These are phyloP conservation scores for Pseudolycoriella hygida DNA, from an alignment of 2,888 invertebrate genomes.

Conservation along the genomic window DNA sequence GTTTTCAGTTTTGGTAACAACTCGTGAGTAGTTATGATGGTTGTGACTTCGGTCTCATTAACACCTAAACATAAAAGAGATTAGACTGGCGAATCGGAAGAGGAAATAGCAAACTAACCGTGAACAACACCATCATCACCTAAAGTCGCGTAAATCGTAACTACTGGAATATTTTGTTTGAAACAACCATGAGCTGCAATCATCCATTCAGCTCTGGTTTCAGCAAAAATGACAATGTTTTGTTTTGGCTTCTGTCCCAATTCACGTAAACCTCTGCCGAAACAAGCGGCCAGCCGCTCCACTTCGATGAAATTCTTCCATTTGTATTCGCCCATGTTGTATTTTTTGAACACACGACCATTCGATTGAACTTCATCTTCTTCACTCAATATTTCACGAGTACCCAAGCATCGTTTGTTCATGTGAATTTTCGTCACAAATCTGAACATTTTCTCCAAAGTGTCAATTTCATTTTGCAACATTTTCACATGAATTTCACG, in stretches of 20 bases:
- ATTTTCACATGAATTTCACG: constrained; percentile 53
- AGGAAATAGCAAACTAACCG: constrained; percentile 34
- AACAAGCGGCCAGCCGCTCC: constrained; percentile 52
- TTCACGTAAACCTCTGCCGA: constrained; percentile 71
- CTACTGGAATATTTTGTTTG: constrained; percentile 85
- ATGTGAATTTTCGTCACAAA: constrained; percentile 59
- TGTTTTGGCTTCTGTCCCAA: constrained; percentile 53
- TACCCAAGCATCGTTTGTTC: constrained; percentile 66
- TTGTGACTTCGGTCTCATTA: constrained; percentile 87
- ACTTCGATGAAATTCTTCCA: constrained; percentile 72
- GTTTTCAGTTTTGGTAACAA: constrained; percentile 78
- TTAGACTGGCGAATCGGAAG: too few relatives aligned
- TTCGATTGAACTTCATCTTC: constrained; percentile 90
- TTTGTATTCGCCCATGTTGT: constrained; percentile 80
- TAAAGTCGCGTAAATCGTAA: constrained; percentile 92
- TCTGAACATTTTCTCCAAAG: constrained; percentile 68
- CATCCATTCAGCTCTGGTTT: constrained; percentile 97
- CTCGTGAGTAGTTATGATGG: constrained; percentile 84
- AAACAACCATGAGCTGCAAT: constrained; percentile 91
- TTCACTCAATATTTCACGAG: constrained; percentile 76
- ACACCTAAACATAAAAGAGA: constrained; percentile 31
- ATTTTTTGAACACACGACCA: constrained; percentile 92
- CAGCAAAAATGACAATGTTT: constrained; percentile 87
- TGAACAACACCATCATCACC: constrained; percentile 94
- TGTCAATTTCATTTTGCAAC: constrained; percentile 57